phyloP scores from a whole-genome alignment of 2,113 vertebrate species.

The Sclerurus mexicanus region DNA sequence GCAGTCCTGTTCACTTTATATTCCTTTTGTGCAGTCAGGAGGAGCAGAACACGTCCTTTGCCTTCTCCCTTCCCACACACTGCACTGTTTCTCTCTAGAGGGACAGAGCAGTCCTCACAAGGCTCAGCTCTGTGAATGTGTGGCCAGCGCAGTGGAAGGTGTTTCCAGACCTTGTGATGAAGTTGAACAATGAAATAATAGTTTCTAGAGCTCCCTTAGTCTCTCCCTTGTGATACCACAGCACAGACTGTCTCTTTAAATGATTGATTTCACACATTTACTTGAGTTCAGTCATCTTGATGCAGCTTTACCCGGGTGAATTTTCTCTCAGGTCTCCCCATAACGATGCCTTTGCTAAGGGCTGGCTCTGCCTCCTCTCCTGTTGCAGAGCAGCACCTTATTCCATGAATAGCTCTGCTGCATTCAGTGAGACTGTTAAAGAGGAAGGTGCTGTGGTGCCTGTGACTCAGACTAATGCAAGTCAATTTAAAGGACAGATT shows the following conservation, averaged over 20 bases:
- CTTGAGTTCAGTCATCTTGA: background rate
- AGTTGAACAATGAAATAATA: background rate
- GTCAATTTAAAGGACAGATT: conserved; percentile 40
- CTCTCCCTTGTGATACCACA: background rate
- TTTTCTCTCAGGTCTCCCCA: background rate
- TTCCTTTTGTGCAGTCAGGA: background rate
- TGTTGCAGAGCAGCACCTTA: background rate
- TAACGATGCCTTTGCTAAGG: background rate
- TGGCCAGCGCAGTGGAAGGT: background rate
- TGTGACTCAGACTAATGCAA: conserved; percentile 38
- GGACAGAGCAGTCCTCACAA: background rate
- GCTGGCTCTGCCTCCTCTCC: background rate
- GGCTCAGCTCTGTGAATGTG: rapidly evolving
- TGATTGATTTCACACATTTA: conserved; percentile 16
- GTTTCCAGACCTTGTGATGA: background rate
- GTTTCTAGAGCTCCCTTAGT: background rate
- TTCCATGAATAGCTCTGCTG: background rate
- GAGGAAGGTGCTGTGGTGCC: background rate
- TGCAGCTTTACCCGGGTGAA: background rate
- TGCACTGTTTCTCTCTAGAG: background rate
- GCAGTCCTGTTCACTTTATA: background rate
- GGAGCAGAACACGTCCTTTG: background rate
- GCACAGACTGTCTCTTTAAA: background rate
- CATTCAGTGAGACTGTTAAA: background rate
- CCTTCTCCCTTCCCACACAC: background rate